phyloP scores from a whole-genome alignment of 2,797 vertebrate species.

The Limosa lapponica region DNA sequence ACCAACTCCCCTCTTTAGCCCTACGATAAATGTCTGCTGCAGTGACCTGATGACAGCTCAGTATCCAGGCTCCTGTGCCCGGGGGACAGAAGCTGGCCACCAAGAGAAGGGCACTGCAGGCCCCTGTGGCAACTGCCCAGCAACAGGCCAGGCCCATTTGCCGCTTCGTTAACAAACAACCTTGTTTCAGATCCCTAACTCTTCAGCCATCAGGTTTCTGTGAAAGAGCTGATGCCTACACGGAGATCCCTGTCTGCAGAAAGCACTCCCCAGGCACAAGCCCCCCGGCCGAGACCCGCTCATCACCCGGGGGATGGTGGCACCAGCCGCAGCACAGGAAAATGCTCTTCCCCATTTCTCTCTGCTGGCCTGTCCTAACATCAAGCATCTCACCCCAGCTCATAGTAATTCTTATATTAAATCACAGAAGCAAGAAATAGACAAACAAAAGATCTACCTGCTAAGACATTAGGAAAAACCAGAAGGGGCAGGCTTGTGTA shows the following conservation, averaged over 20 bases:
- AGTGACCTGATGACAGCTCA: neutral
- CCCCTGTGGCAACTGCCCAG: neutral
- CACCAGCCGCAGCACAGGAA: accelerated
- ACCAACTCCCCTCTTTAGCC: neutral
- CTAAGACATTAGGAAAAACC: neutral
- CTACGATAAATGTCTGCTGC: neutral
- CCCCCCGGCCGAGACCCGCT: too few species aligned
- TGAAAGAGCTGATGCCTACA: neutral
- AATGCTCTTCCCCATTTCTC: neutral
- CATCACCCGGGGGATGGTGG: too few species aligned
- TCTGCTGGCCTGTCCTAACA: neutral
- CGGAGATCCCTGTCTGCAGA: neutral
- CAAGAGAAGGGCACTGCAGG: neutral
- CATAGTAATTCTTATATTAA: neutral
- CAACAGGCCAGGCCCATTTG: neutral
- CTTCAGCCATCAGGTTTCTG: neutral
- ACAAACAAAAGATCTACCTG: too few species aligned
- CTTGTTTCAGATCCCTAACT: neutral
- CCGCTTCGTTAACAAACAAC: neutral
- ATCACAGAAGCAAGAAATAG: neutral
- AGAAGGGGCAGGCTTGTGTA: neutral
- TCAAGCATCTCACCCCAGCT: neutral
- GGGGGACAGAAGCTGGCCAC: accelerated
- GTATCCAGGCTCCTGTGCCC: neutral
- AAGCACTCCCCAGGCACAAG: neutral